Conservation (phyloP, 2,797 vertebrate genomes). For the Enteromius trimaculatus region DNA sequence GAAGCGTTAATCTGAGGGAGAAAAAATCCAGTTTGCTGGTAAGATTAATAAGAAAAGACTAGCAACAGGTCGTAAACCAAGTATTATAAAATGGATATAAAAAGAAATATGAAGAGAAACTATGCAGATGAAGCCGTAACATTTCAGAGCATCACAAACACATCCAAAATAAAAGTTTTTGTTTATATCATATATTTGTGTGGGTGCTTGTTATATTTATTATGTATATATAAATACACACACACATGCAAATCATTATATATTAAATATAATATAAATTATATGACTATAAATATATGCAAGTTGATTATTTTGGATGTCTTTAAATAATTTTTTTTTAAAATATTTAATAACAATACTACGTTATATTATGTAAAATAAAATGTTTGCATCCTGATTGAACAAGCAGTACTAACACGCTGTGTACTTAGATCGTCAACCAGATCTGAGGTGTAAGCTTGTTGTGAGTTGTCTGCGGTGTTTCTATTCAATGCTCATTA, state of each 20-base stretch:
- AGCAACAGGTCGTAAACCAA: background rate
- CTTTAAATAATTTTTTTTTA: too few relatives aligned
- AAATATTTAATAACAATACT: background rate
- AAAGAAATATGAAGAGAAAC: background rate
- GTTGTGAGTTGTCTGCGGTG: background rate
- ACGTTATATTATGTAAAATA: background rate
- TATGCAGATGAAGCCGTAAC: background rate
- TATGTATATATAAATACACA: too few relatives aligned
- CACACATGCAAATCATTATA: too few relatives aligned
- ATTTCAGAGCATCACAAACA: background rate
- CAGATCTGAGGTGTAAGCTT: constrained; percentile 12
- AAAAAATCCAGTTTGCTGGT: background rate
- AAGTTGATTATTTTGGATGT: too few relatives aligned
- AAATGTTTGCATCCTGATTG: background rate
- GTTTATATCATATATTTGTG: too few relatives aligned
- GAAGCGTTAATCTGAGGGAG: background rate
- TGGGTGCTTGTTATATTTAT: too few relatives aligned
- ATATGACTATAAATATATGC: too few relatives aligned
- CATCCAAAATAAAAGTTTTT: background rate
- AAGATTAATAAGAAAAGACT: background rate
- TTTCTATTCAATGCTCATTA: constrained; percentile 52
- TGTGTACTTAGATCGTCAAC: background rate
- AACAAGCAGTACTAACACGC: background rate
- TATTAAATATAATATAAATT: too few relatives aligned
- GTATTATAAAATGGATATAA: background rate